phyloP scores from a whole-genome alignment of 2,888 invertebrate genomes.

The Stenolophus ochropezus region DNA sequence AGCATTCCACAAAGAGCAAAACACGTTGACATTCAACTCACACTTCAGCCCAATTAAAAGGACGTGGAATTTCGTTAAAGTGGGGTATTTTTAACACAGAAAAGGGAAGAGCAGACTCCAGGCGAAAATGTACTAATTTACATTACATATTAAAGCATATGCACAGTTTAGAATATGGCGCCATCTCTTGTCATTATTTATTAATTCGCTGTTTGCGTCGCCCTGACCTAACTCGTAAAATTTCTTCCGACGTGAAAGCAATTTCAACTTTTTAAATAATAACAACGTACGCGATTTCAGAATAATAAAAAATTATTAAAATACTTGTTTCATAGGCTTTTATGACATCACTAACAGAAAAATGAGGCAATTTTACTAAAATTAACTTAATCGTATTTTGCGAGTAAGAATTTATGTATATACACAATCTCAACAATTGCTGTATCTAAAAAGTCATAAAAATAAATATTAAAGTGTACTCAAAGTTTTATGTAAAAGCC shows the following conservation, averaged over 20 bases:
- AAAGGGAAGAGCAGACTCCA: slow-evolving; percentile 8
- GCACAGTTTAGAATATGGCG: slow-evolving; percentile 21
- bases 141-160: slow-evolving; percentile 42
- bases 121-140: slow-evolving; percentile 41
- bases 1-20: neutral
- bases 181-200: slow-evolving; percentile 20
- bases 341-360: no score
- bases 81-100: slow-evolving; percentile 20
- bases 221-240: slow-evolving; percentile 31
- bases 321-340: no score
- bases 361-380: no score
- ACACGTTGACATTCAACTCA: neutral
- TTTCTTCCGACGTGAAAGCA: neutral
- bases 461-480: no score
- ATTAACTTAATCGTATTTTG: no score
- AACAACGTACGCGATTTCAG: neutral
- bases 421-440: no score
- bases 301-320: neutral
- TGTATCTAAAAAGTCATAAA: no score
- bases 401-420: no score
- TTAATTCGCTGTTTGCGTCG: slow-evolving; percentile 26
- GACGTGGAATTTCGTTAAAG: slow-evolving; percentile 6
- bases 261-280: slow-evolving; percentile 5
- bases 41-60: slow-evolving; percentile 7
- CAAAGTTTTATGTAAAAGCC: no score